Evolutionary conservation across 2,888 invertebrate species (phyloP), one percentile per base, ranked within the genome.

Genomic region (Dicroscelio sp.): DNA sequence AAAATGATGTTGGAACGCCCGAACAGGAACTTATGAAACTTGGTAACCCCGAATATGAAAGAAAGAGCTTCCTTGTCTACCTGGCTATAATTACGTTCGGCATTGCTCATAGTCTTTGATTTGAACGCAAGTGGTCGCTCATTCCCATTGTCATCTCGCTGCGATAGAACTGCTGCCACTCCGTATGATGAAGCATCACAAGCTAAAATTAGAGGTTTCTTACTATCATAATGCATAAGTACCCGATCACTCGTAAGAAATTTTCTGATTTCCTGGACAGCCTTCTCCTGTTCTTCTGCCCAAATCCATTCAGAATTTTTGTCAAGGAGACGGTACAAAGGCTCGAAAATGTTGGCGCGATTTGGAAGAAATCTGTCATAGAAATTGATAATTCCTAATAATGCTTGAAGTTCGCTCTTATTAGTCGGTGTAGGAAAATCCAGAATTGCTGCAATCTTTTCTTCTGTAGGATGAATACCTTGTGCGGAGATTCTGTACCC

Each of bases 181-280:
- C 96, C 96, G 55, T 94, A 92, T n/a, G 95, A 94, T 12, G 95
- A 96, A 0, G 96, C 97, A 93, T 97, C 97, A 52, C 96, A 95
- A 1, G 96, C 95, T 3, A 97, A 82, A 31, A 93, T 88, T 8
- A 96, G 48, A 31, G 94, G 93, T 8, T 83, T 52, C 1, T 83
- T 82, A 1, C 84, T 55, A 78, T 94, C 89, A 63, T 90, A 94
- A 84, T 93, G 93, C 10, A 58, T 38, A 25, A 94, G 76, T 25
- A 93, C 90, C 25, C 82, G 52, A 23, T 65, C 73, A 2, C 82
- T 67, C 14, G 63, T 69, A 20, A 94, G n/a, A 30, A 52, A 30
- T 55, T 89, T 38, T 78, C 92, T 94, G 23, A 86, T 38, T 27
- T 78, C 38, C 1, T 93, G 67, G 75, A 96, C 95, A 0, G 95